phyloP scores from a whole-genome alignment of 2,797 vertebrate species.

The Natrix natrix region DNA sequence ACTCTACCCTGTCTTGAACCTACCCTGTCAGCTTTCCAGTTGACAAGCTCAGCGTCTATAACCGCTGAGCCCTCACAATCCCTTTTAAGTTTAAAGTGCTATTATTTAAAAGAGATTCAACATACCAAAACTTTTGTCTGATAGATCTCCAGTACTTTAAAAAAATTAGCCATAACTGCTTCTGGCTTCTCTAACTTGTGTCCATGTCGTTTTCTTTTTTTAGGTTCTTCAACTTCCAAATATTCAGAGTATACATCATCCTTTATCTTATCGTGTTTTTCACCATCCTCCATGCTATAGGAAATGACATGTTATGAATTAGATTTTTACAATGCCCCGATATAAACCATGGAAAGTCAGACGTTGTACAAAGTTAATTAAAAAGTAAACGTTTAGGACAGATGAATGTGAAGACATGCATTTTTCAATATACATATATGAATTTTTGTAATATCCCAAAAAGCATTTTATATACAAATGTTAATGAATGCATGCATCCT shows the following conservation, averaged over 20 bases:
- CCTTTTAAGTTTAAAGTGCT: background rate
- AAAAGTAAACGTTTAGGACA: background rate
- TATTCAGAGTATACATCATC: constrained; percentile 76
- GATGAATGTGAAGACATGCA: background rate
- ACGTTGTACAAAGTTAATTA: background rate
- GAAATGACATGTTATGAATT: constrained; percentile 27
- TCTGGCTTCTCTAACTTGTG: constrained; percentile 84
- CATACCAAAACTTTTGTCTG: constrained; percentile 95
- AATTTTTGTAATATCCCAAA: background rate
- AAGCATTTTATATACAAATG: background rate
- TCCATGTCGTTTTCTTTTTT: constrained; percentile 80
- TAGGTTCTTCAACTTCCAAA: constrained; percentile 73
- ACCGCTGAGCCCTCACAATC: background rate
- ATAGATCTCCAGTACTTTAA: constrained; percentile 92
- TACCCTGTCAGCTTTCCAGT: background rate
- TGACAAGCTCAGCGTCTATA: background rate
- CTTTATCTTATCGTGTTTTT: constrained; percentile 87
- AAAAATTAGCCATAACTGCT: constrained; percentile 92
- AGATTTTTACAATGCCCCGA: background rate
- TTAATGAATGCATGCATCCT: background rate
- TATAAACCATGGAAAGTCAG: background rate
- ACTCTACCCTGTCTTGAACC: background rate
- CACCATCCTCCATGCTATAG: constrained; percentile 87
- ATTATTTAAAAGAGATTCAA: background rate
- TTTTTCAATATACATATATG: background rate